A percentile compares a stretch with the other conserved stretches of the same genome.
Conservation (phyloP, 2,113 vertebrate genomes). For the Ophiodon elongatus region DNA sequence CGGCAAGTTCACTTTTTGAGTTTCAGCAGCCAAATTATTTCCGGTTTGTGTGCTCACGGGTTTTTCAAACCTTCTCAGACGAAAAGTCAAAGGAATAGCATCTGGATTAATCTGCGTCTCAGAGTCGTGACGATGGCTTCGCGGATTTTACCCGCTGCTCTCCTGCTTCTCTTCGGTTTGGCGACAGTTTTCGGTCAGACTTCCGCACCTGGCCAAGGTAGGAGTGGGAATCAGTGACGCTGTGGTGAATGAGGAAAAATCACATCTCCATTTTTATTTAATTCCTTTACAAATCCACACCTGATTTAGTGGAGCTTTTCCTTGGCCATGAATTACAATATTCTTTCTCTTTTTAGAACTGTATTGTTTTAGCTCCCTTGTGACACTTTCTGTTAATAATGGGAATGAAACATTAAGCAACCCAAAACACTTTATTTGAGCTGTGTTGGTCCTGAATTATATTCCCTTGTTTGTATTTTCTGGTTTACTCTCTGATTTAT, state of each 20-base stretch:
- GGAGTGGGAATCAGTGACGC: constrained; percentile 5
- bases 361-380: background rate
- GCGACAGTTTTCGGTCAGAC: constrained; percentile 57
- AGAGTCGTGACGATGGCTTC: constrained; percentile 58
- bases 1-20: constrained; percentile 1
- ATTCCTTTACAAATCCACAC: background rate
- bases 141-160: constrained; percentile 49
- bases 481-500: background rate
- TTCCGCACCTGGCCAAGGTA: constrained; percentile 63
- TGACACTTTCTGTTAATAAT: background rate
- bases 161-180: constrained; percentile 73
- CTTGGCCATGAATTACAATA: background rate
- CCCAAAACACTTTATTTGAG: background rate
- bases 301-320: background rate
- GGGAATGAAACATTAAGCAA: background rate
- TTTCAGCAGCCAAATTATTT: constrained; percentile 15
- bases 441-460: background rate
- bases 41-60: background rate
- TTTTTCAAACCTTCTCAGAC: background rate
- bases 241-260: background rate
- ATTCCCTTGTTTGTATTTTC: background rate
- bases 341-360: background rate
- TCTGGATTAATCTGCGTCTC: background rate
- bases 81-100: background rate
- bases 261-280: background rate